A percentile compares a stretch with the other conserved stretches of the same genome.
phyloP scores from a whole-genome alignment of 2,113 vertebrate species.

The Phalacrocorax aristotelis region DNA sequence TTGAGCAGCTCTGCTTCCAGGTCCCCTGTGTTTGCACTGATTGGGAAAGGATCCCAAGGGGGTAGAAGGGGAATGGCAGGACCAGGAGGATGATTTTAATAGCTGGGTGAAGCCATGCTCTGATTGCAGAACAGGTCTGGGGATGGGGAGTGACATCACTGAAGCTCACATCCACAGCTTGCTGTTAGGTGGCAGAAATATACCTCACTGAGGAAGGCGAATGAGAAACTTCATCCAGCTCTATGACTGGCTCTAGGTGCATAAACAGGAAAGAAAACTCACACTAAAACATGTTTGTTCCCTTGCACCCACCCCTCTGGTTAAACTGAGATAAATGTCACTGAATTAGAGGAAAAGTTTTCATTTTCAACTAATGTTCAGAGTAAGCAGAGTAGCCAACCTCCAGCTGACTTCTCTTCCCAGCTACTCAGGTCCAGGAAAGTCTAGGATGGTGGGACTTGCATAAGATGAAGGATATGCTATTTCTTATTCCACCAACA shows the following conservation, averaged over 20 bases:
- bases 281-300: not conserved
- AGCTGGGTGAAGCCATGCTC: not conserved
- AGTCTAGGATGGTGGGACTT: not conserved
- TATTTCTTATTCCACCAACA: not conserved
- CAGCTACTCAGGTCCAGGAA: not conserved
- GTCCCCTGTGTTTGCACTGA: fast-evolving
- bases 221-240: not conserved
- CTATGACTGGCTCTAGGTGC: not conserved
- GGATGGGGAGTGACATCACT: not conserved
- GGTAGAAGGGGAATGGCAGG: not conserved
- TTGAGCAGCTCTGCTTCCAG: not conserved
- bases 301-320: not conserved
- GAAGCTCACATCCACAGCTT: not conserved
- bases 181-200: not conserved
- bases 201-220: not conserved
- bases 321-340: not conserved
- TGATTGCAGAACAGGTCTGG: not conserved
- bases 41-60: not conserved
- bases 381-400: not conserved
- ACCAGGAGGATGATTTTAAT: not conserved
- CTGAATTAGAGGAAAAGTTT: not conserved
- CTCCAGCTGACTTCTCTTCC: not conserved
- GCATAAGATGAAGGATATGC: not conserved
- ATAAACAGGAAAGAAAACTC: not conserved
- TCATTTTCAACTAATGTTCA: not conserved